Conservation (phyloP, 2,888 invertebrate species). For the Linhomoeus sp. region DNA sequence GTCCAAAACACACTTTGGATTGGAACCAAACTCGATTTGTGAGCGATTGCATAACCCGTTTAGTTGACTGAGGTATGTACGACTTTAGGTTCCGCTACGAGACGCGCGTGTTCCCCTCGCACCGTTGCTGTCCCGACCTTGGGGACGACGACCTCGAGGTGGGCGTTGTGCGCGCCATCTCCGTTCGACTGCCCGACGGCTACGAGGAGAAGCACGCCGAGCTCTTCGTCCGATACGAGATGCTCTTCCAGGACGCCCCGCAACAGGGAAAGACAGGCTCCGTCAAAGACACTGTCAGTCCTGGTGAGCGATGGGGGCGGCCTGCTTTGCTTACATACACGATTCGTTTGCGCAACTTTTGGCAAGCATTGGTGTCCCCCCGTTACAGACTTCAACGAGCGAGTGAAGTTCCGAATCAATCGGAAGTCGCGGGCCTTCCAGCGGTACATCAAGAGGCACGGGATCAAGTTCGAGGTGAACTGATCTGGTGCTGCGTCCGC, state of each 20-base stretch:
- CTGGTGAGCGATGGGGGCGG: conserved; percentile 42
- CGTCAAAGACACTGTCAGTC: conserved; percentile 64
- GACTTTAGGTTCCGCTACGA: conserved; percentile 75
- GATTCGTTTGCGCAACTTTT: neutral
- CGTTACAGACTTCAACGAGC: neutral
- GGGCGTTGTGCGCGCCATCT: conserved; percentile 25
- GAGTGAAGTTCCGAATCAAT: conserved; percentile 48
- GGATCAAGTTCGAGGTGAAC: conserved; percentile 59
- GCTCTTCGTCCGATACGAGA: conserved; percentile 75
- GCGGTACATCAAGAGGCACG: conserved; percentile 64
- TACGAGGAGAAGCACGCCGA: conserved; percentile 12
- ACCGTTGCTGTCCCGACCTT: conserved; percentile 39
- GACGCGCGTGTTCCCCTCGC: conserved; percentile 57
- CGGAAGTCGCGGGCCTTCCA: conserved; percentile 56
- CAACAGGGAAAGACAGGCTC: conserved; percentile 50
- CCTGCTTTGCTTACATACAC: neutral
- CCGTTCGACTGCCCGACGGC: conserved; percentile 13
- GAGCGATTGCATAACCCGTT: neutral
- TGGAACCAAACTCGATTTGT: neutral
- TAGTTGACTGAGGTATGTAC: neutral
- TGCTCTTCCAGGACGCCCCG: conserved; percentile 64
- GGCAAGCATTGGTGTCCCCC: neutral
- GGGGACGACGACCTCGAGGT: conserved; percentile 34
- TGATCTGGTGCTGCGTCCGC: neutral
- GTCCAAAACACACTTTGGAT: neutral